Percentiles rank a stretch among this genome's conserved stretches.
Conservation (phyloP, 92 coral and sea anemone genomes). For the Porites evermanni region DNA sequence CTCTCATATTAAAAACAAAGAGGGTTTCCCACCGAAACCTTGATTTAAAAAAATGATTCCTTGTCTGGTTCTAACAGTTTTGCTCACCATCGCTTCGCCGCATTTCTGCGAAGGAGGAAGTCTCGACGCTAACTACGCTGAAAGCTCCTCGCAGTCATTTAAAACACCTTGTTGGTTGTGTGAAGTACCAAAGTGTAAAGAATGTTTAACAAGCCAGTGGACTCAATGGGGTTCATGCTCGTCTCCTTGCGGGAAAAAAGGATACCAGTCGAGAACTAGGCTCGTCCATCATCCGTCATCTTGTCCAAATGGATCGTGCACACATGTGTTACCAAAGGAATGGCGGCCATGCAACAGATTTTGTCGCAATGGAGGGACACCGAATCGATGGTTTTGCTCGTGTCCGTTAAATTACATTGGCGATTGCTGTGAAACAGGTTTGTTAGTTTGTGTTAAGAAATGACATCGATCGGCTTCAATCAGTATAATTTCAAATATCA, state of each 20-base stretch:
- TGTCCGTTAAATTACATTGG: conserved; percentile 55
- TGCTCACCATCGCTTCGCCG: not conserved
- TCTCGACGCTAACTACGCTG: not conserved
- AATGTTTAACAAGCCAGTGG: conserved; percentile 34
- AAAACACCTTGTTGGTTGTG: conserved; percentile 30
- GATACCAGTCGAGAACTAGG: conserved; percentile 34
- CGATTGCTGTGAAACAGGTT: conserved; percentile 53
- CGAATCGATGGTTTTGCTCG: conserved; percentile 32
- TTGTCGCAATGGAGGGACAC: conserved; percentile 60
- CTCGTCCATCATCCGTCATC: conserved; percentile 9
- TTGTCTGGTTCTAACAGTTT: not conserved
- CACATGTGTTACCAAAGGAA: not conserved
- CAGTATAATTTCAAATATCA: not conserved
- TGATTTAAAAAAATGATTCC: not conserved
- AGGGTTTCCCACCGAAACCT: too few species aligned
- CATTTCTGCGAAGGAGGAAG: not conserved
- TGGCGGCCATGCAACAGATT: conserved; percentile 48
- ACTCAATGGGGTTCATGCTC: conserved; percentile 30
- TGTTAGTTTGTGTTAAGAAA: not conserved
- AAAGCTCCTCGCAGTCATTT: not conserved
- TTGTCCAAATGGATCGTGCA: conserved; percentile 14
- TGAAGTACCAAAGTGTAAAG: conserved; percentile 12
- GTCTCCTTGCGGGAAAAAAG: conserved; percentile 30
- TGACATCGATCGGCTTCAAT: too few species aligned
- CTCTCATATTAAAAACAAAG: not conserved